A percentile compares a stretch with the other conserved stretches of the same genome.
Evolutionary conservation across 2,888 invertebrate genomes (phyloP).

Genomic region (Thecocarcelia acutangulata): DNA sequence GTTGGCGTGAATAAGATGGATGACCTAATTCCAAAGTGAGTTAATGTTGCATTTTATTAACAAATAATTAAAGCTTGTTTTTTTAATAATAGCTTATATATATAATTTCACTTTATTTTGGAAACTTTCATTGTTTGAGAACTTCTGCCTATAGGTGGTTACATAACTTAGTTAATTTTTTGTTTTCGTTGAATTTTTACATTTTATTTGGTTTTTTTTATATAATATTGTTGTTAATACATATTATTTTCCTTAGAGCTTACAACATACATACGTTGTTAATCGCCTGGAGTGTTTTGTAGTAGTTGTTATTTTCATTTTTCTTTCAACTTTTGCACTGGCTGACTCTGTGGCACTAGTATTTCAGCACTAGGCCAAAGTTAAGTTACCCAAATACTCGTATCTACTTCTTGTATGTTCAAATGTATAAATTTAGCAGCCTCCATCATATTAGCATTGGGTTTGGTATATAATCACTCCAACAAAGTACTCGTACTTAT

Average conservation of each 20-base stretch:
- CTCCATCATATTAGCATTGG: constrained; percentile 64
- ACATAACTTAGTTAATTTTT: constrained; percentile 75
- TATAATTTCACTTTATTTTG: too few species aligned
- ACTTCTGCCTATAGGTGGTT: constrained; percentile 74
- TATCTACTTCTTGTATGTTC: not conserved
- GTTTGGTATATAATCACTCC: constrained; percentile 64
- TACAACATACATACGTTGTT: constrained; percentile 71
- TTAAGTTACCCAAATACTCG: constrained; percentile 53
- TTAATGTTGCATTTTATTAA: too few species aligned
- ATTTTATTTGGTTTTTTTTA: constrained; percentile 58
- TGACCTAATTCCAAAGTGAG: too few species aligned
- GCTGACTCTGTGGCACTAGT: constrained; percentile 53
- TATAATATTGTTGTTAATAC: constrained; percentile 80
- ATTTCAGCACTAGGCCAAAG: constrained; percentile 58
- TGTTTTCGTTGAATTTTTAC: constrained; percentile 37
- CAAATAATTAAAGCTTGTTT: too few species aligned
- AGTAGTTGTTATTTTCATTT: constrained; percentile 47
- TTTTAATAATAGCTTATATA: too few species aligned
- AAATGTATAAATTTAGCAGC: constrained; percentile 36
- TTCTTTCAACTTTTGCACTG: constrained; percentile 49
- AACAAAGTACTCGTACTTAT: constrained; percentile 47
- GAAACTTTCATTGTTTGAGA: constrained; percentile 24
- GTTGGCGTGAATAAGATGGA: too few species aligned
- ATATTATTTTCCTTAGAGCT: constrained; percentile 77
- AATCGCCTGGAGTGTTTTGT: constrained; percentile 58